Evolutionary conservation across 2,113 vertebrate species (phyloP), one percentile per base, ranked within the genome.

Genomic region (Neodontobutis hainanensis): DNA sequence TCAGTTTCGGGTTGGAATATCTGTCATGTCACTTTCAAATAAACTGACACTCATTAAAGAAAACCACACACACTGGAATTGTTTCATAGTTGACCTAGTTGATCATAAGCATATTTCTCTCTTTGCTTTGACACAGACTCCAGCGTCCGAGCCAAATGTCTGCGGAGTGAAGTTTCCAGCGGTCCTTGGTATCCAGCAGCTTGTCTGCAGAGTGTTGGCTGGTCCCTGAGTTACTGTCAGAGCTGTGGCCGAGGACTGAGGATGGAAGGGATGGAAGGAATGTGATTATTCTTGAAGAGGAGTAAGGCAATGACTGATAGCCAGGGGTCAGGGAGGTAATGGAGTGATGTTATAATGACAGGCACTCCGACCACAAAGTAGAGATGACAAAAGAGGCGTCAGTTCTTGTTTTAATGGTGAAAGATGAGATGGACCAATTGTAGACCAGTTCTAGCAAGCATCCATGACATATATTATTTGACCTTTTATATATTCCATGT

Each of bases 241-340:
- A 32, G 27, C 42, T 36, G 27, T 16, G 34, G 34, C 5, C 49
- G 4, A 14, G 47, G 65, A 38, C 61, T 42, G 74, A 76, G 71
- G 78, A 76, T 56, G 79, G 80, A 81, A 81, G 63, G 77, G 83
- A 85, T 77, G 76, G n/a, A 68, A 27, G 19, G 19, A 75, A 72
- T 73, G 78, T 61, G 61, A 57, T 55, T 44, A 45, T 72, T 55
- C 34, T 61, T 52, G 52, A 36, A 74, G 74, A 52, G 36, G 62
- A 53, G 52, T 11, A 73, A 44, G 45, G 46, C 49, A 57, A 5
- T 72, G 77, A 77, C 47, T 68, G 65, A 61, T 14, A 9, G 34
- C 70, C 45, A n/a, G 57, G 59, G 71, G 73, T 58, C 47, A 67
- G 61, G 50, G 35, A 3, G 6, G 48, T 47, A n/a, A n/a, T n/a